phyloP scores from a whole-genome alignment of 2,888 invertebrate genomes.

The Ashinkailepas kermadecensis region DNA sequence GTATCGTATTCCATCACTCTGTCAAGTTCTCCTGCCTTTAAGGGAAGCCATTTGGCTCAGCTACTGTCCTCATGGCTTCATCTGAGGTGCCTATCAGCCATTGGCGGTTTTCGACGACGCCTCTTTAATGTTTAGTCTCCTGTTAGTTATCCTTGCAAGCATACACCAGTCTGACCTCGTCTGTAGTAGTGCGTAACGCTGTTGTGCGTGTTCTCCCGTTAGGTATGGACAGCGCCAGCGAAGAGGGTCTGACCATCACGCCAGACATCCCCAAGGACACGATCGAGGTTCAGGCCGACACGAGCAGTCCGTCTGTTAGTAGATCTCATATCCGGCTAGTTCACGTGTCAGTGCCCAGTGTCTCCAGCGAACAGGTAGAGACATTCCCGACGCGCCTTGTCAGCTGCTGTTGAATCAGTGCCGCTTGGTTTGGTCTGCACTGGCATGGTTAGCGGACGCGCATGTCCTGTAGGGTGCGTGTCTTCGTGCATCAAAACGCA shows the following conservation, averaged over 20 bases:
- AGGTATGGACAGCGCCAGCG: conserved; percentile 2
- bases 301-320: conserved; percentile 14
- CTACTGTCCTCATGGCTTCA: too few relatives aligned
- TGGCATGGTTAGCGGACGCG: neutral
- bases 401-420: neutral
- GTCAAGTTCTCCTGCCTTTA: too few relatives aligned
- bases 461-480: neutral
- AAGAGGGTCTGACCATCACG: neutral
- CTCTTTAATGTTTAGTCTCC: too few relatives aligned
- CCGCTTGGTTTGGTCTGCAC: neutral
- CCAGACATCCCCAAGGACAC: neutral
- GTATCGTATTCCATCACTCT: too few relatives aligned
- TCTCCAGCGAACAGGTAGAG: conserved; percentile 12
- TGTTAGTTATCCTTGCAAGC: neutral
- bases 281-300: neutral
- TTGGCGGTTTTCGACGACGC: too few relatives aligned
- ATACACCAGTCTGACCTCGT: neutral
- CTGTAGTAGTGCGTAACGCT: neutral
- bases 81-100: too few relatives aligned
- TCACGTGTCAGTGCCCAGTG: conserved; percentile 8
- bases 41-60: too few relatives aligned
- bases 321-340: conserved; percentile 3
- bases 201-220: neutral
- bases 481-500: neutral
- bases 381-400: neutral